Evolutionary conservation across 2,888 invertebrate species (phyloP).

Genomic region (Pyralis farinalis): DNA sequence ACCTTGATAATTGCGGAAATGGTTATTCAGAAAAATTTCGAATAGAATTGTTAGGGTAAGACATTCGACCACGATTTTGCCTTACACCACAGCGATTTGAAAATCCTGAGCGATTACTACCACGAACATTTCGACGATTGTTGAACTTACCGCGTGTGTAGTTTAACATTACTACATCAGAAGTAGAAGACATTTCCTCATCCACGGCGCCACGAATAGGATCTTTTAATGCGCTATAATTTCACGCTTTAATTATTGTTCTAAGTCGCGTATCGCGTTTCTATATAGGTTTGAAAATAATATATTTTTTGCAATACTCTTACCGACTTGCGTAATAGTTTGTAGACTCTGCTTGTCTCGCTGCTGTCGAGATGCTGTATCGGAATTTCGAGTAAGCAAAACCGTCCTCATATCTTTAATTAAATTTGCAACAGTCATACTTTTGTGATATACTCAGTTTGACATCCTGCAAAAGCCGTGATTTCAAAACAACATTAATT

Average conservation of each 20-base stretch:
- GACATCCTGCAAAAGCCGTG: constrained; percentile 5
- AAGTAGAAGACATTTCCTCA: not conserved
- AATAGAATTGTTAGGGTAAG: not conserved
- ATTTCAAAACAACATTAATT: constrained; percentile 11
- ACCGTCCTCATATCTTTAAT: constrained; percentile 1
- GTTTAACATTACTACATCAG: not conserved
- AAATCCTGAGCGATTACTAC: not conserved
- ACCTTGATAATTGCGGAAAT: not conserved
- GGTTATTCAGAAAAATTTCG: not conserved
- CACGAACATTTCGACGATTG: not conserved
- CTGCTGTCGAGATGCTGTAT: constrained; percentile 1
- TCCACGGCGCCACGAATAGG: not conserved
- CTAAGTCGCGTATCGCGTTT: not conserved
- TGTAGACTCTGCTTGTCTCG: not conserved
- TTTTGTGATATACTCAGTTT: constrained; percentile 9
- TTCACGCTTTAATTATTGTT: not conserved
- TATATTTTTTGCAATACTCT: constrained; percentile 3
- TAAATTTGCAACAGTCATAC: not conserved
- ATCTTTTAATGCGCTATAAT: constrained; percentile 1
- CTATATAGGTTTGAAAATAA: not conserved
- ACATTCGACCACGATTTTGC: not conserved
- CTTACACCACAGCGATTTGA: not conserved
- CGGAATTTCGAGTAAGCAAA: constrained; percentile 4
- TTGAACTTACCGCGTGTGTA: not conserved
- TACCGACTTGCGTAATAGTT: constrained; percentile 4